Evolutionary conservation across 2,113 vertebrate species (phyloP).

Genomic region (Oceanites oceanicus): DNA sequence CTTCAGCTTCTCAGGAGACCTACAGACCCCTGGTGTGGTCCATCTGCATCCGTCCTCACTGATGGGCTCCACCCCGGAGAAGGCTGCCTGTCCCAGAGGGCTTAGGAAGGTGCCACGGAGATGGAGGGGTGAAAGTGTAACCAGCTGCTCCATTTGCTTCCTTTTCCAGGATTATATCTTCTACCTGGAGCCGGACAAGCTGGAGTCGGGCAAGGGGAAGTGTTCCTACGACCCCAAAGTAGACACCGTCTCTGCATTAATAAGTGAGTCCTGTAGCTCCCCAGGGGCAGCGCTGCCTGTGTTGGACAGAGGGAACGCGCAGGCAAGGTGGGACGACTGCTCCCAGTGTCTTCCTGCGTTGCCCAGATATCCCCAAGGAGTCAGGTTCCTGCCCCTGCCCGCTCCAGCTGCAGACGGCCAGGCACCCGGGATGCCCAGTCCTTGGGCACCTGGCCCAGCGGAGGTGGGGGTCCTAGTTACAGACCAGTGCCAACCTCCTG

Average conservation of each 20-base stretch:
- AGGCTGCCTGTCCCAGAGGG: neutral
- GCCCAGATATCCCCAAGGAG: neutral
- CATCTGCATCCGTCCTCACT: fast-evolving
- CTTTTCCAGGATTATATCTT: conserved; percentile 92
- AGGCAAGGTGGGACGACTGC: neutral
- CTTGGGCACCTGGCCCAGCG: neutral
- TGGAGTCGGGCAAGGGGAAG: conserved; percentile 98
- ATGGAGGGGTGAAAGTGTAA: neutral
- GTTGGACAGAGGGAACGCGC: neutral
- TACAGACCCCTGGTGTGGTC: neutral
- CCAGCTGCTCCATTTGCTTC: neutral
- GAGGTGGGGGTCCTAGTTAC: neutral
- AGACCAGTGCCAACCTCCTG: neutral
- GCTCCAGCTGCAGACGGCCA: neutral
- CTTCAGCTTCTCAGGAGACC: neutral
- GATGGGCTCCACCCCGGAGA: neutral
- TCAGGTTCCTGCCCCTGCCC: neutral
- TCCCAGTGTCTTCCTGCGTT: neutral
- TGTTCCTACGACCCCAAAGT: conserved; percentile 98
- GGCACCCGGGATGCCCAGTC: neutral
- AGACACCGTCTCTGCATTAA: conserved; percentile 93
- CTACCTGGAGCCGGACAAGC: conserved; percentile 92
- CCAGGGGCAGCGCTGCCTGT: fast-evolving
- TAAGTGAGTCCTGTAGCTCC: conserved; percentile 84
- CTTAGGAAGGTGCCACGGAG: neutral